phyloP scores from a whole-genome alignment of 2,888 invertebrate genomes.

The Philaethria dido region DNA sequence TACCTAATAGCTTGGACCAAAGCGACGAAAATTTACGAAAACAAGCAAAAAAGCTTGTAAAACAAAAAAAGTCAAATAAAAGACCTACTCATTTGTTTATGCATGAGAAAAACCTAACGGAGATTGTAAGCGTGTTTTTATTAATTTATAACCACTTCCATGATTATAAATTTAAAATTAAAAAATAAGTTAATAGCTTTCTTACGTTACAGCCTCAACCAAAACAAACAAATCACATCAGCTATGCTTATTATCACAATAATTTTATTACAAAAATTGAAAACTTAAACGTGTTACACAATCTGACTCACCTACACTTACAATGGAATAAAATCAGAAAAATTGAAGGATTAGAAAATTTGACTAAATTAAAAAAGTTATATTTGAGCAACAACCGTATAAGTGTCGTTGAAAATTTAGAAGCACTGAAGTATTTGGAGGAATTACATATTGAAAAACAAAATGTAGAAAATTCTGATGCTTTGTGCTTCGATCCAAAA shows the following conservation, averaged over 20 bases:
- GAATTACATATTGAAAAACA: constrained; percentile 89
- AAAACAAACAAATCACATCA: constrained; percentile 72
- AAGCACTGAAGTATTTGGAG: constrained; percentile 82
- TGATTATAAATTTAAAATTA: too few species aligned
- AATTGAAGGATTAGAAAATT: constrained; percentile 85
- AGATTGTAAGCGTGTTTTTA: constrained; percentile 80
- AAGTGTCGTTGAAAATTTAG: constrained; percentile 87
- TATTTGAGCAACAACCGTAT: constrained; percentile 89
- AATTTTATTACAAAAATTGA: constrained; percentile 90
- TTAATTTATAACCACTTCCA: background rate
- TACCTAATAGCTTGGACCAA: constrained; percentile 52
- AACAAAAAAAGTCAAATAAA: constrained; percentile 59
- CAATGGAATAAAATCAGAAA: constrained; percentile 91
- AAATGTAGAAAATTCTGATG: constrained; percentile 78
- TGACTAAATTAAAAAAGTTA: constrained; percentile 89
- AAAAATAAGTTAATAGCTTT: constrained; percentile 38
- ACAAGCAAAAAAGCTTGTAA: constrained; percentile 67
- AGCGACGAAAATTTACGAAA: constrained; percentile 63
- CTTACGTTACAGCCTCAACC: constrained; percentile 66
- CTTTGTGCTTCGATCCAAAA: constrained; percentile 87
- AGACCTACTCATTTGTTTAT: constrained; percentile 80
- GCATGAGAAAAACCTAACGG: constrained; percentile 82
- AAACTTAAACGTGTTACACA: constrained; percentile 86
- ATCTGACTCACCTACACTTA: constrained; percentile 87
- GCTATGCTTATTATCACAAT: constrained; percentile 90